Evolutionary conservation across 2,113 vertebrate genomes (phyloP), one percentile per base, ranked within the genome.

Genomic region (Chaenogobius annularis): DNA sequence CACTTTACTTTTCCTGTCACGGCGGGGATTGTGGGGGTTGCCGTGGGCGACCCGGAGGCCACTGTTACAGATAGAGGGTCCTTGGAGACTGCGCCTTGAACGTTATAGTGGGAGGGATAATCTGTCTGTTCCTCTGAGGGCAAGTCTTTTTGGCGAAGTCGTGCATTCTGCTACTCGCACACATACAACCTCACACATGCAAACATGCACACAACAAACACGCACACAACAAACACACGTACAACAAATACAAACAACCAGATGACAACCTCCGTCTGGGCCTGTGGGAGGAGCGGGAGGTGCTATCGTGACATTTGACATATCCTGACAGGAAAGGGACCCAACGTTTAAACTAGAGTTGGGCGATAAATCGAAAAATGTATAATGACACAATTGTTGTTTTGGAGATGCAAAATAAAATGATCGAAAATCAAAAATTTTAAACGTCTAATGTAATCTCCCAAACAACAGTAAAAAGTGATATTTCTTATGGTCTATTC

Each of bases 41-140:
- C 85, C 77, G 47, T 6, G 31, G 80, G 82, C 73, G 20, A 86
- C 83, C 85, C 77, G 75, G 69, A 85, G 87, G 88, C 87, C 73
- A 83, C 75, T 67, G 81, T 90, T 90, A 84, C 83, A 82, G 84
- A 85, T 63, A 10, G 87, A 82, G 64, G 47, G 85, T 87, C 86
- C 74, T 77, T 70, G 83, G 87, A 66, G 61, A 86, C 90, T 84
- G 81, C 73, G 62, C 72, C 79, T 78, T 74, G 80, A 89, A 62
- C 7, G 67, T n/a, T 44, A 48, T 7, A 66, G 85, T 87, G 83
- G 80, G 80, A 91, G 89, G 82, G 10, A 82, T 90, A 89, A 91
- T 92, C 89, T 88, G 91, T 87, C 82, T 91, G 80, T 88, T 89
- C 84, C 89, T 90, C 82, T 56, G 55, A 90, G 85, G 90, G 70